Base-by-base conservation (phyloP, 2,888 invertebrate genomes). In the Drosophila rubida region DNA sequence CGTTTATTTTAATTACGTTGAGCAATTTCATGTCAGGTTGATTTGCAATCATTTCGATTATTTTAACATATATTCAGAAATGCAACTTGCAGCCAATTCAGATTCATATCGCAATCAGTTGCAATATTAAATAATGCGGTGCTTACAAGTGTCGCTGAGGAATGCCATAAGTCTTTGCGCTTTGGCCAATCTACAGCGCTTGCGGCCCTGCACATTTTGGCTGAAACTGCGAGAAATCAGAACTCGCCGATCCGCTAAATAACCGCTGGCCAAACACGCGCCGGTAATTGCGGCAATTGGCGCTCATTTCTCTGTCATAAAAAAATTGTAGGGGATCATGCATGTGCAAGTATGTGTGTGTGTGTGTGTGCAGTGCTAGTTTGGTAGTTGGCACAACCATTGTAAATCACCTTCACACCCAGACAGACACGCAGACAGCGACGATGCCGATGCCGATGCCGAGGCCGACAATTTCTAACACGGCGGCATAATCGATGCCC, bases 401-500 rank as follows among this genome's bases (percentile, higher is more conserved):
- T 86, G 80, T 87, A 87, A 89, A 89, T 89, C 87, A 88, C 79
- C 80, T 78, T 82, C 78, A 78, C 74, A 81, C 80, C 70, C 64
- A 32, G 69, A 63, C 62, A 70, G 69, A 57, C 57, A 23, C 32
- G 41, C 27, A 11, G 44, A 69, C 37, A 51, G 13, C 32, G 27
- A 45, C 30, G 51, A 51, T 19, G 46, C 69, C 68, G 23, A 32
- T 35, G 8, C 7, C 4, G 35, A 59, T 32, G n/a, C 32, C 44
- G 50, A 39, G 14, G 53, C 61, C 62, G 50, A 51, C 63, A 70
- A 78, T 88, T 80, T 78, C 87, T 87, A 88, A 79, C 78, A 67
- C 82, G 64, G 75, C 71, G 59, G 73, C 73, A 73, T 73, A 79
- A 78, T 79, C 80, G 77, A 79, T 78, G 75, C 63, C 73, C 68